Evolutionary conservation across 1,140 invertebrate species (phyloP), one percentile per base, ranked within the genome.

Genomic region (Aphis gossypii): DNA sequence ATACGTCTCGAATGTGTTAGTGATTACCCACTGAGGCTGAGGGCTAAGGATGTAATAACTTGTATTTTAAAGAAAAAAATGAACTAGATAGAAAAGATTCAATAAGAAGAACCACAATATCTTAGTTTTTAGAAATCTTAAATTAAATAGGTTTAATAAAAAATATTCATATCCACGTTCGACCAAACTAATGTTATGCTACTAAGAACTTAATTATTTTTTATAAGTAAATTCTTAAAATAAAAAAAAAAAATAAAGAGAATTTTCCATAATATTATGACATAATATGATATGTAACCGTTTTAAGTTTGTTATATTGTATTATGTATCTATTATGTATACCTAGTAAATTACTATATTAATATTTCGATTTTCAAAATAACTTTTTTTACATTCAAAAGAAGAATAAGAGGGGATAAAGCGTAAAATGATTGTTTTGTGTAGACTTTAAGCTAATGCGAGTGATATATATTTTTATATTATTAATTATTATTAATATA

Each of bases 131-230:
- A 68, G 30, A 76, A 76, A n/a, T 76, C n/a, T n/a, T 76, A 18
- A 76, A 76, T 76, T 76, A 76, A 76, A n/a, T 76, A 76, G 14
- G 14, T 76, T 68, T 76, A 76, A 76, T 76, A 76, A n/a, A 76
- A 68, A 68, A 76, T 35, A 76, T 18, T 18, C 30, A 76, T 20
- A n/a, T 5, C 18, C 14, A 11, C 60, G 30, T 76, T 76, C 5
- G n/a, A 76, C 60, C 60, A 76, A n/a, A 14, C 11, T n/a, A n/a
- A 60, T 11, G 30, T 11, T 68, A 8, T 60, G 56, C 25, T 60
- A 3, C 4, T 4, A 76, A 14, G 60, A 18, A 14, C 30, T 76
- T 76, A 76, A 76, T 76, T 76, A 76, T 35, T 76, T 76, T 76
- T 35, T 25, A n/a, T 35, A n/a, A n/a, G 4, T 5, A 18, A 76